Conservation (phyloP, 2,797 vertebrate genomes). For the Rhinatrema bivittatum region DNA sequence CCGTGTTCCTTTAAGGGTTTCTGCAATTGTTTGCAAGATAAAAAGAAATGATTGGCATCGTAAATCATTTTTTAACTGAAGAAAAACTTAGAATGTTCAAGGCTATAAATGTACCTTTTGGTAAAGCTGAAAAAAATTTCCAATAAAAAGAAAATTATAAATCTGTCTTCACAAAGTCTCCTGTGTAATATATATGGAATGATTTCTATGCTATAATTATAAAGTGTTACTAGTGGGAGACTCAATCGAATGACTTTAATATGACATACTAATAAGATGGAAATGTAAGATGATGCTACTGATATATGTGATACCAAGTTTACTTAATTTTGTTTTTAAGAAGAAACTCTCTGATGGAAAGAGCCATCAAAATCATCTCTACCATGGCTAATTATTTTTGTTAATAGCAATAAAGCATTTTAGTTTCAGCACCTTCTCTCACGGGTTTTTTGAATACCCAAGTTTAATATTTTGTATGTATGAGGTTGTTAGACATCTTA, state of each 20-base stretch:
- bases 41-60: constrained; percentile 36
- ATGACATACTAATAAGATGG: constrained; percentile 15
- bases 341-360: constrained; percentile 28
- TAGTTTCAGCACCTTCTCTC: constrained; percentile 46
- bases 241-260: constrained; percentile 38
- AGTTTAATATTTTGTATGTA: constrained; percentile 55
- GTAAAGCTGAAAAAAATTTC: constrained; percentile 44
- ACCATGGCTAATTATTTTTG: constrained; percentile 65
- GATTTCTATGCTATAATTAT: constrained; percentile 37
- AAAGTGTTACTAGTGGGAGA: constrained; percentile 30
- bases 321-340: constrained; percentile 27
- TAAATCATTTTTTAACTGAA: constrained; percentile 47
- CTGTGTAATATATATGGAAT: constrained; percentile 39
- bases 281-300: constrained; percentile 6
- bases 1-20: no score
- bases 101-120: constrained; percentile 33
- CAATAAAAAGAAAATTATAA: constrained; percentile 45
- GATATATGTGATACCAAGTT: constrained; percentile 7
- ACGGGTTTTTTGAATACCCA: constrained; percentile 32
- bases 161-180: constrained; percentile 38
- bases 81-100: constrained; percentile 38
- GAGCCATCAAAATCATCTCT: constrained; percentile 35
- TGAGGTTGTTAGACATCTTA: constrained; percentile 59
- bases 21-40: constrained; percentile 30
- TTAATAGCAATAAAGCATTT: constrained; percentile 59